These are phyloP conservation scores for Heliothis virescens DNA, from an alignment of 1,140 invertebrate species.

Conservation along the genomic window DNA sequence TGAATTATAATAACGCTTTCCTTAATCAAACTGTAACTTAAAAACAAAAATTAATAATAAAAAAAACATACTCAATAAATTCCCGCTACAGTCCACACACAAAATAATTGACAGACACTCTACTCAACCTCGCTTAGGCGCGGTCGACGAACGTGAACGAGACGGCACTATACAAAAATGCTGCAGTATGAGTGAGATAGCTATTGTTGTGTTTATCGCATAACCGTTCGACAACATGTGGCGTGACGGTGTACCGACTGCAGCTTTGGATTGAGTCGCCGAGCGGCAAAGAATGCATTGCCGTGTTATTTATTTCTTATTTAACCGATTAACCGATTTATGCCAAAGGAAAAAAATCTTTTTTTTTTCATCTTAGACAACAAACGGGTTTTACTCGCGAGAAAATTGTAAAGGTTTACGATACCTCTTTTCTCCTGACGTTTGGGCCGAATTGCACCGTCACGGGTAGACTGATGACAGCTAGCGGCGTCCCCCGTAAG, in stretches of 20 bases:
- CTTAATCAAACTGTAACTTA: background rate
- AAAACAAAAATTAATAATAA: background rate
- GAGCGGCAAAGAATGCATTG: background rate
- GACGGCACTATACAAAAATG: background rate
- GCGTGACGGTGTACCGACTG: background rate
- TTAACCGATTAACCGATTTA: too few species aligned
- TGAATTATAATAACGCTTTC: too few species aligned
- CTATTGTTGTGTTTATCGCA: background rate
- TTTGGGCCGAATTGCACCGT: too few species aligned
- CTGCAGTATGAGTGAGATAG: background rate
- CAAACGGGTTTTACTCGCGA: too few species aligned
- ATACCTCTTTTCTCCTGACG: too few species aligned
- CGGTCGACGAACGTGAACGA: background rate
- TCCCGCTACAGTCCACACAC: background rate
- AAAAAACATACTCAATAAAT: background rate
- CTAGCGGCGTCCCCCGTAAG: too few species aligned
- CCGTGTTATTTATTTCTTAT: background rate
- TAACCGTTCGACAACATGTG: conserved; percentile 17
- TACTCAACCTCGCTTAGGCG: background rate
- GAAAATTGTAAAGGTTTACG: too few species aligned
- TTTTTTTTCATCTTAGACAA: too few species aligned
- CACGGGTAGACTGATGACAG: too few species aligned
- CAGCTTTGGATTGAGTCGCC: background rate
- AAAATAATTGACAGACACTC: background rate
- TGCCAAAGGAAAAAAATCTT: too few species aligned